Evolutionary conservation across 2,888 invertebrate genomes (phyloP), one percentile per base, ranked within the genome.

Genomic region (Synergus itoensis): DNA sequence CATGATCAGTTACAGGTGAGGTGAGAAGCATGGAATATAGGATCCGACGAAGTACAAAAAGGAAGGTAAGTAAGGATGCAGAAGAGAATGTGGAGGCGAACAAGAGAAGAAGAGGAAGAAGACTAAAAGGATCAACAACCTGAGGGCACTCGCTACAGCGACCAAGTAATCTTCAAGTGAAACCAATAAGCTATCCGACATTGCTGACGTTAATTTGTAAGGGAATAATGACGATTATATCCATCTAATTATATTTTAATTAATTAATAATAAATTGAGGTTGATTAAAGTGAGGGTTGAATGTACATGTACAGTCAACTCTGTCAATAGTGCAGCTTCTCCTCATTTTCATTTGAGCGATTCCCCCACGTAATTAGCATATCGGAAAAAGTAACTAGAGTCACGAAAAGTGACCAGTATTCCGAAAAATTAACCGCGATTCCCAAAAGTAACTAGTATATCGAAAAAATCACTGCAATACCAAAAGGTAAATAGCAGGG

Each of bases 101-200:
- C 76, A 69, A 82, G 76, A 82, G 78, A 60, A 48, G 67, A 67
- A 67, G 67, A 43, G 67, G 79, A 79, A 77, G 84, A 81, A 83
- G 87, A 86, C 83, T 84, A 78, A 84, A 87, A 89, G 89, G 89
- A 89, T 89, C 89, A 89, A 89, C 89, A 89, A 89, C 89, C 89
- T 89, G 87, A 87, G 84, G 87, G 86, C 87, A 88, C 86, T 86
- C 87, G 73, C 45, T 69, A 69, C 28, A 28, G 21, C 45, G 14
- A 69, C 67, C 40, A 63, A 16, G 36, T 11, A 21, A 69, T 69
- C 67, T 21, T 21, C 28, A 5, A 69, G 83, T 81, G 83, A 82
- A 82, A 86, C 80, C 84, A 83, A 84, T 85, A 86, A 85, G 82
- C 84, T 84, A 82, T 82, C 28, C 28, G 28, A 28, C 3, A 28